Conservation (phyloP, 2,888 invertebrate species). For the Galerucella calmariensis region DNA sequence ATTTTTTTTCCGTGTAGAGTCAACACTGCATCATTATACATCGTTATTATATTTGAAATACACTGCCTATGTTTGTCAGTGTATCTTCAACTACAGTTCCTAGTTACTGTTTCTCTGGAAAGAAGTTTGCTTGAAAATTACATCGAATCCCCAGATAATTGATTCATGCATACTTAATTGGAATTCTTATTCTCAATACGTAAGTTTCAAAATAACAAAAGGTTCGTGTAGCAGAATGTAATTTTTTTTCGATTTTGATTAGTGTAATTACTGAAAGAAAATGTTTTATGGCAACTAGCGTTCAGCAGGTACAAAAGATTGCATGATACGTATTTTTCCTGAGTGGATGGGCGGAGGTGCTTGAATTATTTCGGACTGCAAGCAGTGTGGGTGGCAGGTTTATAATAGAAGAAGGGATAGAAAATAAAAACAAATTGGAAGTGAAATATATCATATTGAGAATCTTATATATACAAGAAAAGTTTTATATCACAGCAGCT, state of each 20-base stretch:
- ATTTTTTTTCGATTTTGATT: background rate
- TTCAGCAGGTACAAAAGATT: background rate
- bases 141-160: background rate
- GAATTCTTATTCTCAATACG: background rate
- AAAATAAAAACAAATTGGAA: background rate
- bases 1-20: too few relatives aligned
- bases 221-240: background rate
- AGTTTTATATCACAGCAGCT: too few relatives aligned
- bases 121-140: too few relatives aligned
- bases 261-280: background rate
- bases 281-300: background rate
- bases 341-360: background rate
- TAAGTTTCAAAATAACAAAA: background rate
- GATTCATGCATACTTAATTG: too few relatives aligned
- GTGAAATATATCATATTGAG: background rate
- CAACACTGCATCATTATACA: too few relatives aligned
- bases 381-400: background rate
- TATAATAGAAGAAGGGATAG: background rate
- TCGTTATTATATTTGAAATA: too few relatives aligned
- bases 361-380: background rate
- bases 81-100: too few relatives aligned
- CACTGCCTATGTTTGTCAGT: too few relatives aligned
- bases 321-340: background rate
- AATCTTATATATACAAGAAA: background rate
- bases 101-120: too few relatives aligned